Evolutionary conservation across 2,113 vertebrate species (phyloP).

Genomic region (Corydoras sp.): DNA sequence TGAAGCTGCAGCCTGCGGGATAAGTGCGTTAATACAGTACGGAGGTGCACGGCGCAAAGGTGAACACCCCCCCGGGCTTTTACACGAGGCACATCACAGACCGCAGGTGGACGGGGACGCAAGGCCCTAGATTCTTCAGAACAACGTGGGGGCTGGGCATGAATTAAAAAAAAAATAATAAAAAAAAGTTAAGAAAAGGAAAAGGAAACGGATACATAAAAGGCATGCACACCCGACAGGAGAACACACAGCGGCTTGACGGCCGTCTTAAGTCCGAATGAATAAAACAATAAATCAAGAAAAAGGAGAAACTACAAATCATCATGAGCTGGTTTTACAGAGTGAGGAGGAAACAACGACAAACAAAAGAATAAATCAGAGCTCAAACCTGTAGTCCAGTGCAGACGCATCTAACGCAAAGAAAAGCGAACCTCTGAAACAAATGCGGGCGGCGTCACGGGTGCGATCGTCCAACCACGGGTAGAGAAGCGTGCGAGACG

Average conservation of each 20-base stretch:
- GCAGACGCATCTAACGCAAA: conserved; percentile 34
- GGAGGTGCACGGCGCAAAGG: too few species aligned
- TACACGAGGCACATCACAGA: too few species aligned
- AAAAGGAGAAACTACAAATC: conserved; percentile 19
- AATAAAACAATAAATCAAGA: conserved; percentile 13
- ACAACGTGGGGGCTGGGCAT: too few species aligned
- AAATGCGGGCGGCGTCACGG: conserved; percentile 10
- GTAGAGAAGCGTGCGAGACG: conserved; percentile 3
- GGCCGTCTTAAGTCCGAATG: conserved; percentile 32
- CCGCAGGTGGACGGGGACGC: too few species aligned
- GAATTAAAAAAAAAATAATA: too few species aligned
- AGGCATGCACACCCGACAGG: conserved; percentile 43
- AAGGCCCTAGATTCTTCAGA: too few species aligned
- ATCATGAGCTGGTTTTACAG: conserved; percentile 32
- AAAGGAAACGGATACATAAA: conserved; percentile 23
- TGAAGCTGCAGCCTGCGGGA: too few species aligned
- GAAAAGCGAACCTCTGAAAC: conserved; percentile 36
- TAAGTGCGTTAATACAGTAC: too few species aligned
- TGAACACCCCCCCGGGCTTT: too few species aligned
- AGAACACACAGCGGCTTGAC: conserved; percentile 38
- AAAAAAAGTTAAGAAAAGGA: conserved; percentile 6
- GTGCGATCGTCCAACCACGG: background rate
- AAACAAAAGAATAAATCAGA: conserved; percentile 14
- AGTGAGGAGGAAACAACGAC: background rate
- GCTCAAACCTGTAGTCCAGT: conserved; percentile 39